A percentile compares a stretch with the other conserved stretches of the same genome.
Evolutionary conservation across 2,888 invertebrate species (phyloP).

Genomic region (Trissolcus japonicus): DNA sequence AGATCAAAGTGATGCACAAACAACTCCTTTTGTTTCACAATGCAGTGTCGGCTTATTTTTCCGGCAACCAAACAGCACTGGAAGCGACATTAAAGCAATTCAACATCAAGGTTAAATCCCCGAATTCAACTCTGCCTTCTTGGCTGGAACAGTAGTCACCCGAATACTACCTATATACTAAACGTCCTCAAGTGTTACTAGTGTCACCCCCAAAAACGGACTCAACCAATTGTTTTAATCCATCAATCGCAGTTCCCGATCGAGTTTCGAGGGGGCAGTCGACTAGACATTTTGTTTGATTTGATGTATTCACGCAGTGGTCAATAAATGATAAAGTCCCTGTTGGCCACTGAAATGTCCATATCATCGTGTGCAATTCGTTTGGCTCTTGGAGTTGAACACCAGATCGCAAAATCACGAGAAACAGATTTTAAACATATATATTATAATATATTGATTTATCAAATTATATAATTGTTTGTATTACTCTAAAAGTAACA

Average conservation of each 20-base stretch:
- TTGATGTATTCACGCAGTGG: background rate
- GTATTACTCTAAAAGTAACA: conserved; percentile 32
- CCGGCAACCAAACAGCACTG: conserved; percentile 94
- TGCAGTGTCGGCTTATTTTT: conserved; percentile 97
- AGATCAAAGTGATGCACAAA: conserved; percentile 99
- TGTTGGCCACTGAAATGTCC: conserved; percentile 21
- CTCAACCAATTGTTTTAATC: background rate
- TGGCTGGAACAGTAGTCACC: conserved; percentile 86
- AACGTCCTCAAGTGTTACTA: too few species aligned
- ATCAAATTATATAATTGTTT: conserved; percentile 43
- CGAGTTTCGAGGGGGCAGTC: conserved; percentile 15
- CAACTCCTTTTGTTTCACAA: conserved; percentile 96
- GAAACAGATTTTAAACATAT: conserved; percentile 25
- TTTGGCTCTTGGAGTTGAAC: conserved; percentile 11
- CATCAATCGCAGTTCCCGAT: background rate
- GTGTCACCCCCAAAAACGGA: background rate
- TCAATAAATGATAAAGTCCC: conserved; percentile 9
- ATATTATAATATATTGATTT: conserved; percentile 35
- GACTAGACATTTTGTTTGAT: background rate
- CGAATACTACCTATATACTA: background rate
- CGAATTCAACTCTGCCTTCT: conserved; percentile 86
- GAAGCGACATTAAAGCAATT: conserved; percentile 97
- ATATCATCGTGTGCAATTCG: conserved; percentile 22
- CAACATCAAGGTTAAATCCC: conserved; percentile 91
- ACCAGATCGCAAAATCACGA: conserved; percentile 9